Conservation (phyloP, 1,140 invertebrate genomes). For the Mesaphorura yosii region DNA sequence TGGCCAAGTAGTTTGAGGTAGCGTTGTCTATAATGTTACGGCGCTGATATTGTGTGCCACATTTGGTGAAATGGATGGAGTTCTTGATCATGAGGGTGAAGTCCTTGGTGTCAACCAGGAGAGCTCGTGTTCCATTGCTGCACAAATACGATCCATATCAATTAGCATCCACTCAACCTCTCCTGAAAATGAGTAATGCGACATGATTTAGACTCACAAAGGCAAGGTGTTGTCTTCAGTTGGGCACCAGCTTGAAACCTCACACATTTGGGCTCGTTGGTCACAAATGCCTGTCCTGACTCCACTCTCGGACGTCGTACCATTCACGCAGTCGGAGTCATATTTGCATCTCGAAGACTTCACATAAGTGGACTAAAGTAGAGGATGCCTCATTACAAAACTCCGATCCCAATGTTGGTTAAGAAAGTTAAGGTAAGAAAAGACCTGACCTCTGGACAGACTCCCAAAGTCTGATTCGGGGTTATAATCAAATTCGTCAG, state of each 20-base stretch:
- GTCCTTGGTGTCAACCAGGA: conserved; percentile 9
- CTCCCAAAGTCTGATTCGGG: conserved; percentile 37
- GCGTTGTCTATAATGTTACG: conserved; percentile 39
- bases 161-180: too few relatives aligned
- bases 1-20: conserved; percentile 35
- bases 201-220: conserved; percentile 7
- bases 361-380: conserved; percentile 33
- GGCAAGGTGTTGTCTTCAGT: conserved; percentile 34
- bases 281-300: conserved; percentile 39
- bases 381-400: too few relatives aligned
- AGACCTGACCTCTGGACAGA: conserved; percentile 39
- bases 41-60: conserved; percentile 25
- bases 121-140: conserved; percentile 7
- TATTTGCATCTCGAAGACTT: conserved; percentile 11
- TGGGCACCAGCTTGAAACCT: conserved; percentile 44
- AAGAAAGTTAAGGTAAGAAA: not conserved
- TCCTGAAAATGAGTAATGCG: too few relatives aligned
- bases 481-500: conserved; percentile 45
- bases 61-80: conserved; percentile 37
- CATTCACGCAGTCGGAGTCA: conserved; percentile 32
- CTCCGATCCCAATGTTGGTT: not conserved
- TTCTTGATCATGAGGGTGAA: conserved; percentile 29
- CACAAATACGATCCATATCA: not conserved
- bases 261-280: conserved; percentile 34
- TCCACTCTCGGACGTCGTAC: conserved; percentile 38